Evolutionary conservation across 2,888 invertebrate genomes (phyloP).

Genomic region (Acrobasis consociella): DNA sequence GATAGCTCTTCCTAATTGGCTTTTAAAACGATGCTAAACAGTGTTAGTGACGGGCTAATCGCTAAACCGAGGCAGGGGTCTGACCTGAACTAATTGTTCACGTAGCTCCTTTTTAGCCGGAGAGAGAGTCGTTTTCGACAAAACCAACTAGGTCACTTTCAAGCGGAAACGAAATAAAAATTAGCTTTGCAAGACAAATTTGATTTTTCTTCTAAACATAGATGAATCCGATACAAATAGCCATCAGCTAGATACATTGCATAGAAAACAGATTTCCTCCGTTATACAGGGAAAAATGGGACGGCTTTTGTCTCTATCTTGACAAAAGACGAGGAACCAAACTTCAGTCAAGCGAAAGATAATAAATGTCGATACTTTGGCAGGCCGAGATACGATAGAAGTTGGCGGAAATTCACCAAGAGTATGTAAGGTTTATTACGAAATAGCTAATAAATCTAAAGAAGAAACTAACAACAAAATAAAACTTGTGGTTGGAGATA

Average conservation of each 20-base stretch:
- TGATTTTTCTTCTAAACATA: background rate
- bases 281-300: constrained; percentile 22
- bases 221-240: constrained; percentile 12
- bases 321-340: constrained; percentile 24
- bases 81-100: constrained; percentile 28
- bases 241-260: constrained; percentile 18
- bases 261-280: constrained; percentile 17
- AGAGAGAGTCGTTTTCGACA: background rate
- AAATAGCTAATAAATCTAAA: constrained; percentile 20
- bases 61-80: constrained; percentile 31
- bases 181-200: background rate
- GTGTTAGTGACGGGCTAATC: constrained; percentile 37
- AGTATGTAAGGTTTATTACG: constrained; percentile 15
- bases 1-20: constrained; percentile 70
- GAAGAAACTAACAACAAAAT: constrained; percentile 22
- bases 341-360: constrained; percentile 25
- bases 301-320: constrained; percentile 23
- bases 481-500: constrained; percentile 6
- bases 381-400: constrained; percentile 21
- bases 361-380: constrained; percentile 24
- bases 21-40: constrained; percentile 55
- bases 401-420: constrained; percentile 14
- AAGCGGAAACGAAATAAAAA: background rate
- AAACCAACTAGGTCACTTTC: background rate
- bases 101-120: constrained; percentile 8